Conservation (phyloP, 1,140 invertebrate genomes). For the Drosophila truncata region DNA sequence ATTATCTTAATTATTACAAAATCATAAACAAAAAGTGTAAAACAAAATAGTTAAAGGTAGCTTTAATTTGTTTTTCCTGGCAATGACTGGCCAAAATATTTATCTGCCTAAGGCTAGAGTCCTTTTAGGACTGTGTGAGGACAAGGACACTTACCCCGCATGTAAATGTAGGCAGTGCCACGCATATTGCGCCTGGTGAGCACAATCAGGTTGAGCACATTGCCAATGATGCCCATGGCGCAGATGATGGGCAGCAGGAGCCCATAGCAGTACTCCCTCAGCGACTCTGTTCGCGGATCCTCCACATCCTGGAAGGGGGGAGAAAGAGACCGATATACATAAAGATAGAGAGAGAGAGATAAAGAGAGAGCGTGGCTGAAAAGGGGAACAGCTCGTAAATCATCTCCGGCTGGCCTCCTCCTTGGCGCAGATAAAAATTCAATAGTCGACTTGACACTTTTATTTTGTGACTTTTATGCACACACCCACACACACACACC, state of each 20-base stretch:
- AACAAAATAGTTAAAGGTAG: background rate
- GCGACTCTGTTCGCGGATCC: conserved; percentile 87
- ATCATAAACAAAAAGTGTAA: no score
- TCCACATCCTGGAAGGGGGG: conserved; percentile 76
- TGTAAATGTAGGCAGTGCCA: conserved; percentile 92
- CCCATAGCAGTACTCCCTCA: conserved; percentile 90
- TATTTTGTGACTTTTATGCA: conserved; percentile 74
- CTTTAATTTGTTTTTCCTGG: background rate
- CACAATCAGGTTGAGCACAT: conserved; percentile 90
- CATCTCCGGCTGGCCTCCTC: conserved; percentile 32
- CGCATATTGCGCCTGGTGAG: conserved; percentile 91
- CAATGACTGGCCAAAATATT: conserved; percentile 4
- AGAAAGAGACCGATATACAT: background rate
- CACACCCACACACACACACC: conserved; percentile 4
- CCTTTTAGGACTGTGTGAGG: no score
- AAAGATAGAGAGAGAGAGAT: conserved; percentile 8
- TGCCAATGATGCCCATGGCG: conserved; percentile 90
- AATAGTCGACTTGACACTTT: conserved; percentile 82
- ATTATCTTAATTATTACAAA: no score
- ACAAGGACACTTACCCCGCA: conserved; percentile 88
- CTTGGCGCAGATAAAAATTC: conserved; percentile 76
- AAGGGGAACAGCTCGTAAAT: conserved; percentile 67
- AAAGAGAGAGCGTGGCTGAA: conserved; percentile 3
- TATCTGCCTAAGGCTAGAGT: background rate
- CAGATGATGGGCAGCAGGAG: conserved; percentile 90